Percentiles rank a stretch among this genome's conserved stretches.
These are phyloP conservation scores for Syncerus caffer DNA, from an alignment of 2,797 vertebrate genomes.

Conservation along the genomic window DNA sequence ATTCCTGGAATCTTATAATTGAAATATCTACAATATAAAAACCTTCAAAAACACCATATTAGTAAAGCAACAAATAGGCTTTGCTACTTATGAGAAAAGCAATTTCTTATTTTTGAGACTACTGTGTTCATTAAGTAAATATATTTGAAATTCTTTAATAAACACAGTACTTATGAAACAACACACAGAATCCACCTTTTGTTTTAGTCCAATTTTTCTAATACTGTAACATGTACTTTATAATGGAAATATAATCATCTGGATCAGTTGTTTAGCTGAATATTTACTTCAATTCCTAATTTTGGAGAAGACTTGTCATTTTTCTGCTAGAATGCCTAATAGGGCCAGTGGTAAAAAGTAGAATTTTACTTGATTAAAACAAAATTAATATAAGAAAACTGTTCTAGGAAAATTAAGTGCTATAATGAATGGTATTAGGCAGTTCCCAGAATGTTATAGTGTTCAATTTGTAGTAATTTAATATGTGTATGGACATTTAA, in stretches of 20 bases:
- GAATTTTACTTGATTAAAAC: conserved; percentile 45
- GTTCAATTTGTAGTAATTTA: not conserved
- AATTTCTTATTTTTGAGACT: not conserved
- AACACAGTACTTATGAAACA: not conserved
- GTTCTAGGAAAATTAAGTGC: not conserved
- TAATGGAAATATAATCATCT: conserved; percentile 28
- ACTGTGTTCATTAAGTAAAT: not conserved
- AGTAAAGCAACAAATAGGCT: not conserved
- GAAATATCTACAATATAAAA: not conserved
- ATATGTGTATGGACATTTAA: not conserved
- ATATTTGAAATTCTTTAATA: conserved; percentile 4
- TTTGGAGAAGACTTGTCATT: not conserved
- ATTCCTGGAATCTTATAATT: not conserved
- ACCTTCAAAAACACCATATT: not conserved
- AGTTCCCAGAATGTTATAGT: not conserved
- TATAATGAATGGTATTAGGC: not conserved
- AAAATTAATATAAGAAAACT: conserved; percentile 14
- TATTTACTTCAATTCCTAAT: conserved; percentile 13
- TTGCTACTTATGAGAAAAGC: not conserved
- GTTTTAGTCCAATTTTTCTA: not conserved
- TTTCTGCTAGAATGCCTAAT: conserved; percentile 4
- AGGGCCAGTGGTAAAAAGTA: not conserved
- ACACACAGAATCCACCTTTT: not conserved
- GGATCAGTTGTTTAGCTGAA: not conserved
- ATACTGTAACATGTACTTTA: not conserved